phyloP scores from a whole-genome alignment of 2,888 invertebrate genomes.

The Blastobasis adustella region DNA sequence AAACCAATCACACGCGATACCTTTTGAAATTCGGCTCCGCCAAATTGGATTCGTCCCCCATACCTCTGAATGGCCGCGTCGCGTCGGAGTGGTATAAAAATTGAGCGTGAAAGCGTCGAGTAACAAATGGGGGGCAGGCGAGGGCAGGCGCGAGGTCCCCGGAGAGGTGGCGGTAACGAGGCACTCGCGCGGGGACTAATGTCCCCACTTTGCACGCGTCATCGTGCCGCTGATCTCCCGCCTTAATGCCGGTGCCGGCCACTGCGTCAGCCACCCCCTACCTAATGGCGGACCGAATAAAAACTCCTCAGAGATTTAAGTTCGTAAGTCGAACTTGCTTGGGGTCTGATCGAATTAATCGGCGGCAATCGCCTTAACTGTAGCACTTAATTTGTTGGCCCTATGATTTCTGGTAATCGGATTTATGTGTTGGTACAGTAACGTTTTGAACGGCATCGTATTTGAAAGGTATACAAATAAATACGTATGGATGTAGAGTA shows the following conservation, averaged over 20 bases:
- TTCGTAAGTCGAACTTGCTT: not conserved
- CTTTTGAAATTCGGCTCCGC: too few relatives aligned
- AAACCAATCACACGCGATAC: too few relatives aligned
- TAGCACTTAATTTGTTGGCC: too few relatives aligned
- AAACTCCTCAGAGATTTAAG: slow-evolving; percentile 20
- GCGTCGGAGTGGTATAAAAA: slow-evolving; percentile 19
- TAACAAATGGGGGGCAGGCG: slow-evolving; percentile 40
- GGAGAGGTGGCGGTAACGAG: slow-evolving; percentile 40
- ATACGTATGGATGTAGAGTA: too few relatives aligned
- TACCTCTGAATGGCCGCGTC: too few relatives aligned
- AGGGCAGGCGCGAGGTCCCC: slow-evolving; percentile 34
- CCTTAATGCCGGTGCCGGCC: slow-evolving; percentile 8
- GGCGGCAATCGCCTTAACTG: too few relatives aligned
- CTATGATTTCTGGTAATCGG: too few relatives aligned
- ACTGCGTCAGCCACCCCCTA: slow-evolving; percentile 17
- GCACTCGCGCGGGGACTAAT: slow-evolving; percentile 34
- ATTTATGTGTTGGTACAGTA: too few relatives aligned
- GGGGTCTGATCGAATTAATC: too few relatives aligned
- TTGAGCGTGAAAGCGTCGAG: slow-evolving; percentile 32
- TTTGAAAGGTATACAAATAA: too few relatives aligned
- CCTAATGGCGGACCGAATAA: slow-evolving; percentile 27
- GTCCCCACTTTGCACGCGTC: slow-evolving; percentile 43
- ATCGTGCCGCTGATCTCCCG: slow-evolving; percentile 18
- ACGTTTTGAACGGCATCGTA: too few relatives aligned
- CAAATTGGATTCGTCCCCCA: too few relatives aligned